phyloP scores from a whole-genome alignment of 1,140 invertebrate genomes.

The Sycophila sp. region DNA sequence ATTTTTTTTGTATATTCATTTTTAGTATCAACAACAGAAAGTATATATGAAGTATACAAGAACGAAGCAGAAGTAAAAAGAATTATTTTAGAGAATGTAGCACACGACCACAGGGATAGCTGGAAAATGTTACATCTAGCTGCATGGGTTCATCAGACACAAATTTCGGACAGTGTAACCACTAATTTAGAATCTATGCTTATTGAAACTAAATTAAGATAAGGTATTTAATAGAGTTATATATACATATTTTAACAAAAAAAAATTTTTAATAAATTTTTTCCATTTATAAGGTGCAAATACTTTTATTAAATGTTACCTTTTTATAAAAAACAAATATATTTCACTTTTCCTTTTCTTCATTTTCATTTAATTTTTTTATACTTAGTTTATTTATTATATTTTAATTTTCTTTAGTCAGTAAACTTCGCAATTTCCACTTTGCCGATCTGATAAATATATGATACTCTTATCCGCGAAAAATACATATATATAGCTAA shows the following conservation, averaged over 20 bases:
- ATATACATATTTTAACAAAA: slow-evolving; percentile 10
- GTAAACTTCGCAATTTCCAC: too few species aligned
- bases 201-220: slow-evolving; percentile 51
- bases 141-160: slow-evolving; percentile 53
- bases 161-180: slow-evolving; percentile 44
- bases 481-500: not conserved
- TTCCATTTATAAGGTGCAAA: too few species aligned
- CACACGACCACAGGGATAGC: slow-evolving; percentile 47
- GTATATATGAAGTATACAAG: slow-evolving; percentile 48
- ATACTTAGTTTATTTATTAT: too few species aligned
- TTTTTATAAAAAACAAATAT: too few species aligned
- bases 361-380: too few species aligned
- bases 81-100: slow-evolving; percentile 52
- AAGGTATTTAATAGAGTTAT: slow-evolving; percentile 9
- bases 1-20: not conserved
- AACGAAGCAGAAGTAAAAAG: slow-evolving; percentile 48
- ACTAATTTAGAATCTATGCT: slow-evolving; percentile 51
- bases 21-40: slow-evolving; percentile 44
- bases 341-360: too few species aligned
- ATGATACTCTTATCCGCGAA: too few species aligned
- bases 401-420: not conserved
- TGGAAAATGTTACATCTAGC: slow-evolving; percentile 53
- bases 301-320: too few species aligned
- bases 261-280: too few species aligned
- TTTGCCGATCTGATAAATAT: too few species aligned